Evolutionary conservation across 2,113 vertebrate genomes (phyloP), one percentile per base, ranked within the genome.

Genomic region (Macquaria australasica): DNA sequence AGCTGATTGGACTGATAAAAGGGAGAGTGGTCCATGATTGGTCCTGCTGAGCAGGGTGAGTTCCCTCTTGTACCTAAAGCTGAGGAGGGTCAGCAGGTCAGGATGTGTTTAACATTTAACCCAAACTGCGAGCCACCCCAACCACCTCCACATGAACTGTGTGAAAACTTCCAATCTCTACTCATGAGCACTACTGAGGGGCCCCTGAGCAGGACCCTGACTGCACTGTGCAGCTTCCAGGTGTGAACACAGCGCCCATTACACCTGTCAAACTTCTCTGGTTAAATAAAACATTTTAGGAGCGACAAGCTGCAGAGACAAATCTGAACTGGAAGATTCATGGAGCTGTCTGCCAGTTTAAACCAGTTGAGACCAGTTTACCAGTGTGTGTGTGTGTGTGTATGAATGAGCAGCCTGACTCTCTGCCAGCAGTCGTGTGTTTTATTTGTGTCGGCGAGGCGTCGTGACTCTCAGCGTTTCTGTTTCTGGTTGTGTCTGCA

Each of bases 361-460:
- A 82, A 60, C 80, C 80, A 59, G 79, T 3, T 50, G 0, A 16
- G 63, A 74, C 72, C 72, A 60, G 80, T 68, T 73, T 8, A 31
- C 2, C 34, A 39, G 43, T 4, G 39, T 9, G 14, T 7, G n/a
- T 59, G 55, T 48, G 41, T 6, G 53, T 8, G 23, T 2, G 34
- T 11, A 18, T 77, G 86, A 67, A 80, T 68, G 77, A 82, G 53
- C 68, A 68, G 81, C 43, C 58, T 77, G 55, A 73, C 43, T 73
- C 58, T 60, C 72, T 10, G 77, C 68, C 77, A 80, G 53, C 59
- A 62, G 25, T 63, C 62, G 63, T 80, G 81, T 58, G 78, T 63
- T 73, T 64, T 73, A 11, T 86, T 55, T 41, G 80, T 77, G 90
- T 90, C 56, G 62, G 88, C 64, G 84, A 90, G 55, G 48, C 78